Evolutionary conservation across 2,797 vertebrate genomes (phyloP).

Genomic region (Myiothlypis chrysogaster): DNA sequence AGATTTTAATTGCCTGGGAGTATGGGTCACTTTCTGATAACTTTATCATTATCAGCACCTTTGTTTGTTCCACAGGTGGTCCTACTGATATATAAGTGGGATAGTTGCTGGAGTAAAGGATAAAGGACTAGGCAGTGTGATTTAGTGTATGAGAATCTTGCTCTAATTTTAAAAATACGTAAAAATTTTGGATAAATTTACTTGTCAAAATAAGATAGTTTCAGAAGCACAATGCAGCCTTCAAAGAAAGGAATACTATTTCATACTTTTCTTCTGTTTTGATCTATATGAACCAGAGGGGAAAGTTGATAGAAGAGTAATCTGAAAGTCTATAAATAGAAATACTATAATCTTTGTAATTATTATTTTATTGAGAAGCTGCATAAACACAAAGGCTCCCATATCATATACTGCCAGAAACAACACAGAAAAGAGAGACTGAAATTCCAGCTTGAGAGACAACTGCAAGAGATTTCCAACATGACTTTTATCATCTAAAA

Average conservation of each 20-base stretch:
- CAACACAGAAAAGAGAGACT: neutral
- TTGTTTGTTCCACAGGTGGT: conserved; percentile 54
- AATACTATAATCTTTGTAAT: neutral
- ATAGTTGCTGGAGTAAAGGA: conserved; percentile 44
- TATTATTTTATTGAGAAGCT: neutral
- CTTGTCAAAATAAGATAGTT: neutral
- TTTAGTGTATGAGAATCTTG: conserved; percentile 22
- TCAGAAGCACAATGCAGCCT: neutral
- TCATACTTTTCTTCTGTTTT: neutral
- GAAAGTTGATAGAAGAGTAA: neutral
- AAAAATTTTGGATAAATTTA: neutral
- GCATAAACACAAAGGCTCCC: neutral
- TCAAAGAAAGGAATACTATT: neutral
- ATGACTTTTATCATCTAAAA: neutral
- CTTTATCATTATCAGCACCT: conserved; percentile 18
- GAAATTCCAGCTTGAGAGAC: conserved; percentile 43
- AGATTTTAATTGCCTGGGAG: conserved; percentile 47
- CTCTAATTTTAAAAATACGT: neutral
- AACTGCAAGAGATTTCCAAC: conserved; percentile 41
- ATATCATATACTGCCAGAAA: neutral
- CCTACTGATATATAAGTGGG: conserved; percentile 43
- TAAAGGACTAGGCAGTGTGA: conserved; percentile 54
- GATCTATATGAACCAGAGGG: neutral
- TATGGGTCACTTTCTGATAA: conserved; percentile 12
- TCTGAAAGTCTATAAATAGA: neutral